phyloP scores from a whole-genome alignment of 2,113 vertebrate genomes.

The Eupsittula cactorum region DNA sequence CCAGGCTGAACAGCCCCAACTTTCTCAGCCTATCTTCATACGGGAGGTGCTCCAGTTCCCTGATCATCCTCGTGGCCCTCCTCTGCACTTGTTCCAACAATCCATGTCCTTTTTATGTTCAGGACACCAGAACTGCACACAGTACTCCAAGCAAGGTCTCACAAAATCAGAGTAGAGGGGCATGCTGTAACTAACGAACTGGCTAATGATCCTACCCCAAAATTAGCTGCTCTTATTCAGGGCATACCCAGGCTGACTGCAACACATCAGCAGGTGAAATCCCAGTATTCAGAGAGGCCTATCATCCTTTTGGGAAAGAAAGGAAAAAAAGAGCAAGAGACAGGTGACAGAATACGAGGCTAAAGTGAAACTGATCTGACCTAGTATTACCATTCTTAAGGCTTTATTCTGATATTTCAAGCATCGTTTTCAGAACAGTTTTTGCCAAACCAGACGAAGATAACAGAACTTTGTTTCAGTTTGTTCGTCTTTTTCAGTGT shows the following conservation, averaged over 20 bases:
- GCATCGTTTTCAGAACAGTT: not conserved
- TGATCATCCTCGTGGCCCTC: too few species aligned
- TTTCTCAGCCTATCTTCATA: too few species aligned
- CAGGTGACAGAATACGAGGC: not conserved
- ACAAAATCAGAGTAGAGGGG: too few species aligned
- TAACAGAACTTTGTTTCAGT: not conserved
- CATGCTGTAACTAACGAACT: not conserved
- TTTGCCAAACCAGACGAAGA: not conserved
- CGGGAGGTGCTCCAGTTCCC: too few species aligned
- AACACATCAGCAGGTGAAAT: not conserved
- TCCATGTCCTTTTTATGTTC: too few species aligned
- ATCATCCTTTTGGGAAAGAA: not conserved
- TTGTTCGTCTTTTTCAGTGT: not conserved
- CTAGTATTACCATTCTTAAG: not conserved
- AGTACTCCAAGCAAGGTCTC: too few species aligned
- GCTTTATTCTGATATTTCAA: not conserved
- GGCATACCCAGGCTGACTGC: not conserved
- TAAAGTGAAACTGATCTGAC: not conserved
- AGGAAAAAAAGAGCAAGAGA: not conserved
- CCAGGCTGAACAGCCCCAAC: too few species aligned
- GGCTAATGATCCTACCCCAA: not conserved
- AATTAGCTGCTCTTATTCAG: accelerated
- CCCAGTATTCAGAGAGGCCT: not conserved
- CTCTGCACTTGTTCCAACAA: too few species aligned
- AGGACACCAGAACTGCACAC: too few species aligned